Conservation (phyloP, 1,140 invertebrate species). For the Euglossa dilemma region DNA sequence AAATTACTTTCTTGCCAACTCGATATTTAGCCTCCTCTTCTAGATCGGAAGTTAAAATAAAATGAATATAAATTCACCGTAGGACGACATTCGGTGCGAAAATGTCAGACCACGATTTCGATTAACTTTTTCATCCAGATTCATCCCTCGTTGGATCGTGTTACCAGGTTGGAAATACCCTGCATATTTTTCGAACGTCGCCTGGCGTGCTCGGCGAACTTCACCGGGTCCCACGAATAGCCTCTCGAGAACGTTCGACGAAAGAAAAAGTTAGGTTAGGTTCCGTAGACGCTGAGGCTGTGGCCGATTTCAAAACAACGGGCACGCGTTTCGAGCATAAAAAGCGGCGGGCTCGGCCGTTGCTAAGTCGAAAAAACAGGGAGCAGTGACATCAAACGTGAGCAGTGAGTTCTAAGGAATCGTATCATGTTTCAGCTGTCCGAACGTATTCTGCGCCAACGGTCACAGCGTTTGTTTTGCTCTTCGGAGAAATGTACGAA, state of each 20-base stretch:
- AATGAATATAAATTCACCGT: too few species aligned
- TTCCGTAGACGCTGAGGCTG: not conserved
- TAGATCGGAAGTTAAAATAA: too few species aligned
- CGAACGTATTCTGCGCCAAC: not conserved
- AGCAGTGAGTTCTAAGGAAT: constrained; percentile 8
- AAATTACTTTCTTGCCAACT: too few species aligned
- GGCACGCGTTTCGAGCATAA: constrained; percentile 44
- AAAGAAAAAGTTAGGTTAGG: constrained; percentile 44
- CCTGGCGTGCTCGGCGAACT: constrained; percentile 24
- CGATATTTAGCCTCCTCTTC: too few species aligned
- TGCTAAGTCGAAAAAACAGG: constrained; percentile 36
- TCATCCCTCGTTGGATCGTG: too few species aligned
- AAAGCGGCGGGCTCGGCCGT: constrained; percentile 17
- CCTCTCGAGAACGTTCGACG: not conserved
- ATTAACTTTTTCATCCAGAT: too few species aligned
- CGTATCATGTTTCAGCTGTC: not conserved
- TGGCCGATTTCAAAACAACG: constrained; percentile 47
- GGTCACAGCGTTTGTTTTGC: not conserved
- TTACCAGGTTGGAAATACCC: too few species aligned
- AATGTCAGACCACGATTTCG: too few species aligned
- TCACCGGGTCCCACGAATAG: not conserved
- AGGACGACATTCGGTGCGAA: too few species aligned
- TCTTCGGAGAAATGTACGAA: constrained; percentile 7
- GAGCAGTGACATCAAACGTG: constrained; percentile 34
- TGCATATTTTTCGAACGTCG: not conserved